Base-by-base conservation (phyloP, 35 echinoderm and acorn worm species). In the Hemicentrotus pulcherrimus region DNA sequence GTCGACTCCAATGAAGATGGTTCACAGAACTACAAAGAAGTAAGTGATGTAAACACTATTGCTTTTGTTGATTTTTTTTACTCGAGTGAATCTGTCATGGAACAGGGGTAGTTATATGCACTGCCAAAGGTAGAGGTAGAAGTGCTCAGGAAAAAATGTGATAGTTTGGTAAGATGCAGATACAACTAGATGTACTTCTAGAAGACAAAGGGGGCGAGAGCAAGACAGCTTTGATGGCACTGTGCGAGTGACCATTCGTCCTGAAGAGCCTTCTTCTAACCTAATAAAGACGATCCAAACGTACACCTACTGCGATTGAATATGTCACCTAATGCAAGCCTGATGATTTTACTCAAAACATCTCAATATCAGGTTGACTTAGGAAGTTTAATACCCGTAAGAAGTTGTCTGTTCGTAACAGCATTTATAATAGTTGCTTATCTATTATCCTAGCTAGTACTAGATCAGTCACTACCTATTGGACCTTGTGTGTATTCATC, bases 41-140 rank as follows among this genome's bases (percentile, higher is more conserved):
- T 92, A 35, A 92, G 90, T 92, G 90, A 35, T 24, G 90, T 35
- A 31, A 92, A 9, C 45, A 92, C 28, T 46, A 92, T 31, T 92
- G 90, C 90, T 12, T 92, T 92, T 92, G 90, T 92, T 47, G 90
- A 92, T 31, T 50, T 92, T 47, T 47, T 92, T 92, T 35, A 92
- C 45, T 32, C 4, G 46, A 13, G 90, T 92, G 32, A 92, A 92
- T 92, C 90, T 92, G 24, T 92, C 31, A 31, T 92, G 90, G 90
- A 92, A 92, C 2, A 32, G 35, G 28, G 28, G 46, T 24, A 24
- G 35, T 92, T 92, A 31, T 92, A 31, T 46, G 24, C 28, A 50
- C 35, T 46, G 35, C 90, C 90, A 46, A 92, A 35, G 90, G 46
- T 50, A 35, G 90, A 92, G 90, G 16, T 92, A 31, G 90, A 92